Evolutionary conservation across 2,113 vertebrate genomes (phyloP).

Genomic region (Lepisosteus osseus): DNA sequence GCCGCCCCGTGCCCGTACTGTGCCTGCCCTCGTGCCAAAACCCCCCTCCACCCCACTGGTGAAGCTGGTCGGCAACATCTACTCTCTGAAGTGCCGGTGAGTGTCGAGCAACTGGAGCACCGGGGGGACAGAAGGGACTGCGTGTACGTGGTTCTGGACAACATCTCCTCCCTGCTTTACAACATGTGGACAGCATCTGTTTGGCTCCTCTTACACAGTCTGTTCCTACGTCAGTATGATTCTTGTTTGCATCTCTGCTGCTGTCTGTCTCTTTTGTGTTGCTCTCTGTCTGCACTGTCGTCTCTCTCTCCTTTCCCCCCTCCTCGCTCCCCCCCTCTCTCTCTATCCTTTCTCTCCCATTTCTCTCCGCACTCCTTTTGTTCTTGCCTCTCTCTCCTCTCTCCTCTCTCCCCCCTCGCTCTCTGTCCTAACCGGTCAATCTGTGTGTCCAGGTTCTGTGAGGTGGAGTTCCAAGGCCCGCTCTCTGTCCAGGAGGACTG

Average conservation of each 20-base stretch:
- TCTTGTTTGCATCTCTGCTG: too few relatives aligned
- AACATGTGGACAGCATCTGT: too few relatives aligned
- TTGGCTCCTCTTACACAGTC: too few relatives aligned
- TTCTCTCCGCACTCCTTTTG: neutral
- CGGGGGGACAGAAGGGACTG: too few relatives aligned
- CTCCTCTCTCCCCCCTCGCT: neutral
- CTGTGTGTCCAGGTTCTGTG: constrained; percentile 78
- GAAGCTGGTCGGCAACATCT: constrained; percentile 90
- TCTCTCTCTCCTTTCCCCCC: constrained; percentile 5
- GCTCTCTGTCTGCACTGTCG: neutral
- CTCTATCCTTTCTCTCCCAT: neutral
- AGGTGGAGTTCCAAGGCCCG: constrained; percentile 91
- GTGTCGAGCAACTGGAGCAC: constrained; percentile 16
- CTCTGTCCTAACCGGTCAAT: neutral
- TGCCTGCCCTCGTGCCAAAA: constrained; percentile 86
- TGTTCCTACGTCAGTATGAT: too few relatives aligned
- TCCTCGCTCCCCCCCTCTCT: too few relatives aligned
- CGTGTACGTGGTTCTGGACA: too few relatives aligned
- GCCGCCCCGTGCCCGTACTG: constrained; percentile 77
- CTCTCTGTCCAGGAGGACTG: constrained; percentile 94
- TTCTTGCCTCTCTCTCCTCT: neutral
- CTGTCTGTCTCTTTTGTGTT: neutral
- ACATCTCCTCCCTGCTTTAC: too few relatives aligned
- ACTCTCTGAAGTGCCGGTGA: constrained; percentile 95
- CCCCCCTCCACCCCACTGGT: constrained; percentile 87